Base-by-base conservation (phyloP, 2,888 invertebrate genomes). In the Gryllus longicercus region DNA sequence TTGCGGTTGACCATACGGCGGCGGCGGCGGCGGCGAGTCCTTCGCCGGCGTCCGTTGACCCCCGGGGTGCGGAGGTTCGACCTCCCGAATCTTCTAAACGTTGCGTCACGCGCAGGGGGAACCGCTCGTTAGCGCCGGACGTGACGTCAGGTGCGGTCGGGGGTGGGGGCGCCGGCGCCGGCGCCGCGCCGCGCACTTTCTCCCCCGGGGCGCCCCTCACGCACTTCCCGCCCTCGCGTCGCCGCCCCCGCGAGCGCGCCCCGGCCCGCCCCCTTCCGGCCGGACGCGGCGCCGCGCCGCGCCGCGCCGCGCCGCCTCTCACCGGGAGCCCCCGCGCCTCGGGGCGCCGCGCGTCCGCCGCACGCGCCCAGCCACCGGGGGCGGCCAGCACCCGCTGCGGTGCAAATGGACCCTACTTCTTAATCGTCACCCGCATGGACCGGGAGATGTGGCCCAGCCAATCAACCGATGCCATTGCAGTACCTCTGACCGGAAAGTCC, bases 161-260 rank as follows among this genome's bases (percentile, higher is more conserved):
- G 16, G 63, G 16, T 3, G 10, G 16, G 16, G 63, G 63, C 63
- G 2, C 3, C 2, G 63, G 63, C 63, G 63, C 63, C 16, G 63
- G 63, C 63, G 63, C 16, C 63, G 63, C 63, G 63, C 16, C 63
- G 63, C 63, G 63, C 63, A 63, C 63, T n/a, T n/a, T n/a, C 63
- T 63, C 63, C 63, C 16, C n/a, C 63, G 5, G 16, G 63, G 63
- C 14, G 63, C 63, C n/a, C n/a, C 63, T 63, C 63, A n/a, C n/a
- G 16, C 16, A 14, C 63, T 63, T n/a, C 63, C 63, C 63, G 63
- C 63, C 16, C 63, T 63, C 63, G 38, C 4, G 78, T 50, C 16
- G 78, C 78, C 18, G 50, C 77, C n/a, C 76, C 80, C 18, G 18
- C 76, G 49, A 76, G 76, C 49, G 76, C n/a, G 76, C 25, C n/a